A percentile compares a stretch with the other conserved stretches of the same genome.
These are phyloP conservation scores for Strigops habroptila DNA, from an alignment of 2,113 vertebrate genomes.

Conservation along the genomic window DNA sequence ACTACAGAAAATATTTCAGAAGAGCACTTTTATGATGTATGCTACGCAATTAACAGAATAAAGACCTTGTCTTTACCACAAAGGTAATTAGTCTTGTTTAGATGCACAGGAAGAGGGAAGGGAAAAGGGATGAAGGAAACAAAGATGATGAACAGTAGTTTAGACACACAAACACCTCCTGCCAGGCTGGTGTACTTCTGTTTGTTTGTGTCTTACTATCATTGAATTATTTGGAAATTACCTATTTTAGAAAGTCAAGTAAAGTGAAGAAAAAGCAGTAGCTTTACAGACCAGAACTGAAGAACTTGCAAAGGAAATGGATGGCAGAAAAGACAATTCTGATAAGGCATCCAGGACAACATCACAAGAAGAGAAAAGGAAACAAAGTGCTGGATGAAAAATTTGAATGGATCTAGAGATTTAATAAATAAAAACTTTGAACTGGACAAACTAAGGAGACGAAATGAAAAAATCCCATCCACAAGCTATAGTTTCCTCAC, in stretches of 20 bases:
- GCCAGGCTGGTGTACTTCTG: background rate
- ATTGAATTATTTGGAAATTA: background rate
- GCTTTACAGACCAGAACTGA: constrained; percentile 20
- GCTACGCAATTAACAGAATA: background rate
- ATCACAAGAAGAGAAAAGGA: constrained; percentile 21
- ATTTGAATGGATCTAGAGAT: background rate
- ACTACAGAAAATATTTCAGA: background rate
- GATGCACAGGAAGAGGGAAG: background rate
- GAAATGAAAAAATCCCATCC: background rate
- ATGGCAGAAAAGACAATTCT: constrained; percentile 23
- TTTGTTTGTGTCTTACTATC: background rate
- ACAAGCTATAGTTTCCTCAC: background rate
- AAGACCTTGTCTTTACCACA: background rate
- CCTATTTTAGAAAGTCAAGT: background rate
- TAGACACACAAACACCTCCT: background rate
- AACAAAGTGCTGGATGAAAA: background rate
- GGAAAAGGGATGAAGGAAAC: background rate
- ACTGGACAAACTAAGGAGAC: background rate
- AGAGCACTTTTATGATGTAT: background rate
- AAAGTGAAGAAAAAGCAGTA: constrained; percentile 6
- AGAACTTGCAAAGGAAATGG: constrained; percentile 3
- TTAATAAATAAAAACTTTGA: background rate
- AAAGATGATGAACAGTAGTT: background rate
- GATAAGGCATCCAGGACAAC: background rate
- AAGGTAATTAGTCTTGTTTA: background rate